Conservation (phyloP, 2,888 invertebrate species). For the Tigriopus californicus region DNA sequence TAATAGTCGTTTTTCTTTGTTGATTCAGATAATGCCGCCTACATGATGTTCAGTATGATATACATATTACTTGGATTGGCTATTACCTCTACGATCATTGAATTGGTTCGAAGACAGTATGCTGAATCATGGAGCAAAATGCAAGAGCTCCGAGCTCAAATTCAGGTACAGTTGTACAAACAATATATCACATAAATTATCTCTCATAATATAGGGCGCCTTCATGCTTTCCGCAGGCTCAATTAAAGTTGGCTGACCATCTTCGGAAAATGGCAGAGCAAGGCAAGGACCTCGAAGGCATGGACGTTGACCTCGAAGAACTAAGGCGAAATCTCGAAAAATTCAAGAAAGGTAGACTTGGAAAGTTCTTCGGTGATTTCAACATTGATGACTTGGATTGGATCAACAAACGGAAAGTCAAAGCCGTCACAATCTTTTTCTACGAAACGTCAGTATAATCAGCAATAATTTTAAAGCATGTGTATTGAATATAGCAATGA, state of each 20-base stretch:
- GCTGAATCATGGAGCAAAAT: constrained; percentile 65
- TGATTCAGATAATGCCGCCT: constrained; percentile 24
- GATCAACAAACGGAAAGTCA: constrained; percentile 8
- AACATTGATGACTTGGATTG: constrained; percentile 10
- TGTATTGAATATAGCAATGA: background rate
- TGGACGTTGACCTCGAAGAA: constrained; percentile 19
- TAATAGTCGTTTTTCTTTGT: background rate
- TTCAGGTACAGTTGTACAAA: constrained; percentile 20
- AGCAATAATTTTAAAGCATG: background rate
- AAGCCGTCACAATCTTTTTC: constrained; percentile 11
- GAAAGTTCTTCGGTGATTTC: background rate
- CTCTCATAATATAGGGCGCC: background rate
- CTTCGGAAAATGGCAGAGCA: constrained; percentile 18
- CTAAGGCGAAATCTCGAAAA: background rate
- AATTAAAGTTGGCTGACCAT: constrained; percentile 18
- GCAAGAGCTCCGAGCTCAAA: constrained; percentile 39
- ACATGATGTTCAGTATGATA: constrained; percentile 68
- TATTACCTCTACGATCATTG: constrained; percentile 77
- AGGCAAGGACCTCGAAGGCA: constrained; percentile 18
- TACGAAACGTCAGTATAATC: constrained; percentile 12
- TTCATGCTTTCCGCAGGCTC: background rate
- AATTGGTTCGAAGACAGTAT: constrained; percentile 66
- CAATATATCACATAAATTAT: background rate
- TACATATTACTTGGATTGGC: constrained; percentile 75
- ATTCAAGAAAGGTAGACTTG: background rate